Conservation (phyloP, 2,797 vertebrate species). For the Neomorphus geoffroyi region DNA sequence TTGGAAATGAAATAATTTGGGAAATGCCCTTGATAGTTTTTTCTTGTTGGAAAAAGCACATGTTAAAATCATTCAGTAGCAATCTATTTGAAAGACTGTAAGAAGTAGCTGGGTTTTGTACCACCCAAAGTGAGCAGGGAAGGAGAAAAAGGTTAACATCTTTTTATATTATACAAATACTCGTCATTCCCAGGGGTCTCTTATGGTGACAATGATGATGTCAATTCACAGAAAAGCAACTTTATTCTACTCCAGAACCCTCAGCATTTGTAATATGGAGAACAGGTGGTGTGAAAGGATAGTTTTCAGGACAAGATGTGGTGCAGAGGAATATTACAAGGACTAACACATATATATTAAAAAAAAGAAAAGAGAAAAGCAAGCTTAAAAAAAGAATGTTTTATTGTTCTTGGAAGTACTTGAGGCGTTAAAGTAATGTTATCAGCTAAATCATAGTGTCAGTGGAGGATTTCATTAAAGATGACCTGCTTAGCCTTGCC, state of each 20-base stretch:
- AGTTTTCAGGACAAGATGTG: neutral
- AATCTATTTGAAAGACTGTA: neutral
- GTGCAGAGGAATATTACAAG: neutral
- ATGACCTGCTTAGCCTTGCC: neutral
- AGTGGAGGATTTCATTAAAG: neutral
- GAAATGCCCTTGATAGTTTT: neutral
- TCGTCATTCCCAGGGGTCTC: neutral
- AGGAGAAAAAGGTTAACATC: neutral
- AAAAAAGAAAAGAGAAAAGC: neutral
- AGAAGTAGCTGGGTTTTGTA: neutral
- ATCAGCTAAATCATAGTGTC: neutral
- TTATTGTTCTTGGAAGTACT: neutral
- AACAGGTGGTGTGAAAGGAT: neutral
- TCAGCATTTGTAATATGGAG: neutral
- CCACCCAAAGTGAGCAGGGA: neutral
- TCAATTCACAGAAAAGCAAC: neutral
- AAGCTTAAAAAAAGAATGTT: neutral
- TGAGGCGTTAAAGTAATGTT: neutral
- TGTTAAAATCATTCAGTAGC: neutral
- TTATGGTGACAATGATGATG: too few species aligned
- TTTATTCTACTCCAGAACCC: neutral
- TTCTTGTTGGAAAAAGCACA: neutral
- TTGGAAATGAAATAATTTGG: neutral
- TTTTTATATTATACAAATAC: neutral
- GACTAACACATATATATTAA: neutral